Evolutionary conservation across 2,797 vertebrate species (phyloP), one percentile per base, ranked within the genome.

Genomic region (Molothrus aeneus): DNA sequence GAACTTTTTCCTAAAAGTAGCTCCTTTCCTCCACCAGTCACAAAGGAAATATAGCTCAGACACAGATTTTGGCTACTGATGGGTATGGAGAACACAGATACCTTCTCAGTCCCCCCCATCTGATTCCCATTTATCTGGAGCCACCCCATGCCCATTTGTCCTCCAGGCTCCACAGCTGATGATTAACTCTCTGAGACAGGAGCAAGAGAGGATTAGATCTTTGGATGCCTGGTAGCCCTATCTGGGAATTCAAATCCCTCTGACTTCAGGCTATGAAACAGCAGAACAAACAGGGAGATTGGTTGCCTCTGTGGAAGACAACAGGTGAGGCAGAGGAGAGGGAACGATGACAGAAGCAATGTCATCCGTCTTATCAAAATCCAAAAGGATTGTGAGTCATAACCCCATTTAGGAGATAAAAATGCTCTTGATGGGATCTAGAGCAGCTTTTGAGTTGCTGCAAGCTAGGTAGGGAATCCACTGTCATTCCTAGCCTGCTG

Each of bases 41-140:
- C 19, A 8, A 73, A 65, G 42, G 17, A 93, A 54, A 75, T 13
- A 17, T 29, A 51, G 38, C n/a, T 79, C 24, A 50, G 36, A 60
- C 2, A 6, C 10, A 80, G 36, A 47, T 59, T 59, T 43, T n/a
- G 32, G 69, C 34, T 61, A 20, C 21, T 50, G 38, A 17, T 64
- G 38, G 11, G 4, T 47, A 7, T n/a, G 32, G 8, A 80, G 61
- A 61, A 17, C 36, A 51, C 5, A 64, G 13, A 12, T 20, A 28
- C 0, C 0, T 61, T 60, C 57, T 68, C 29, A n/a, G 40, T 29
- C 11, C 5, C 13, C 72, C 51, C 26, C 25, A 75, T 7, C 21
- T 88, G 11, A 7, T 61, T 80, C 50, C 38, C 4, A 1, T 66
- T 79, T 48, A 60, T 9, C n/a, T 70, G 68, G 74, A 82, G 72